Conservation (phyloP, 2,888 invertebrate species). For the Linyphia triangularis region DNA sequence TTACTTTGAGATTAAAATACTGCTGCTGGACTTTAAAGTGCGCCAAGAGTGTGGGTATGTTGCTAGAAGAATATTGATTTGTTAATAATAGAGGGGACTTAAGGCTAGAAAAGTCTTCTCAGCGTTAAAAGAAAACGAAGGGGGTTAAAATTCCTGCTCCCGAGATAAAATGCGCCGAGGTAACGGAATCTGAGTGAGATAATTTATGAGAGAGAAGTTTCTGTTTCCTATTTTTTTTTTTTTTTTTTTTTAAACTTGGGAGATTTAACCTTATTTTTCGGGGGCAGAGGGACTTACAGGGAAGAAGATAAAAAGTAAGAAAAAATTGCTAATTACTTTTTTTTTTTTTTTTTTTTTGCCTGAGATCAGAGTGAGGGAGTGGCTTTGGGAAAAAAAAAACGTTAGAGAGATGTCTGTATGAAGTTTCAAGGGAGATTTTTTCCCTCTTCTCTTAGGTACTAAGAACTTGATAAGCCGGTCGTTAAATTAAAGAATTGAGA, state of each 20-base stretch:
- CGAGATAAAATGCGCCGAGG: slow-evolving; percentile 63
- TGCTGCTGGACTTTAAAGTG: slow-evolving; percentile 26
- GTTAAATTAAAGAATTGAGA: slow-evolving; percentile 56
- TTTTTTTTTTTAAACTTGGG: slow-evolving; percentile 8
- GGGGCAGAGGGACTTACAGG: slow-evolving; percentile 41
- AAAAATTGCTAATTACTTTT: slow-evolving; percentile 73
- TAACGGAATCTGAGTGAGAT: slow-evolving; percentile 44
- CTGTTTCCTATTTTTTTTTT: background rate
- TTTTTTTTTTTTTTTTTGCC: slow-evolving; percentile 56
- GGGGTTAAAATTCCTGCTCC: slow-evolving; percentile 65
- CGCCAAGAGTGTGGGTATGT: slow-evolving; percentile 6
- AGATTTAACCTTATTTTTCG: slow-evolving; percentile 74
- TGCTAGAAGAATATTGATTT: slow-evolving; percentile 69
- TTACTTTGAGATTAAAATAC: slow-evolving; percentile 74
- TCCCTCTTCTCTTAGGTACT: slow-evolving; percentile 6
- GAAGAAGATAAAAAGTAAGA: slow-evolving; percentile 19
- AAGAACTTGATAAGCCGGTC: slow-evolving; percentile 57
- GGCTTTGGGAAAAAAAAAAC: slow-evolving; percentile 19
- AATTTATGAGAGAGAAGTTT: slow-evolving; percentile 63
- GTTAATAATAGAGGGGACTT: slow-evolving; percentile 74
- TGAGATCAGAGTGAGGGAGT: slow-evolving; percentile 4
- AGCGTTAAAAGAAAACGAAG: slow-evolving; percentile 68
- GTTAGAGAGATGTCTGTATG: slow-evolving; percentile 26
- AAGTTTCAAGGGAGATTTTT: slow-evolving; percentile 35
- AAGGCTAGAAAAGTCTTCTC: slow-evolving; percentile 28